phyloP scores from a whole-genome alignment of 2,797 vertebrate genomes.

The Cuculus canorus region DNA sequence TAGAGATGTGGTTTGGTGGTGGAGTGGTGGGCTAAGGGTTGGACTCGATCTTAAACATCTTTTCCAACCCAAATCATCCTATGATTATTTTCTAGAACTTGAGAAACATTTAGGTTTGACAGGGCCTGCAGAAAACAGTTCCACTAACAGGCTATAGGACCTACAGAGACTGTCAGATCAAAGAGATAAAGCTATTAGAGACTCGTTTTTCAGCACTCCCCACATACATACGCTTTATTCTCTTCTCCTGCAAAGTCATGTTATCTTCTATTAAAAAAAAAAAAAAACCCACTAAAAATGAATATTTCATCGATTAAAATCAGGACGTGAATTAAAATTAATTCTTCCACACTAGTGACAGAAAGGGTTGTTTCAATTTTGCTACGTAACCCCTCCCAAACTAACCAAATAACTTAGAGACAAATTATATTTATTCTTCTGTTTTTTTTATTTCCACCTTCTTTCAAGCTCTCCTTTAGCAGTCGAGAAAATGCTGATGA shows the following conservation, averaged over 20 bases:
- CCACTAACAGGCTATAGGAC: background rate
- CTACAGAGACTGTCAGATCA: background rate
- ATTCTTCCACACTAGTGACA: background rate
- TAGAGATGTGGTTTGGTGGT: too few relatives aligned
- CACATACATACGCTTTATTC: background rate
- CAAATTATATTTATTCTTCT: background rate
- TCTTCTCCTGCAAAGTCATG: background rate
- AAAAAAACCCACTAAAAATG: background rate
- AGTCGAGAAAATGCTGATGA: background rate
- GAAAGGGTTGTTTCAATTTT: background rate
- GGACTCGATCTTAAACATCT: too few relatives aligned
- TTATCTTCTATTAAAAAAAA: background rate
- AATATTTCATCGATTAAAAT: background rate
- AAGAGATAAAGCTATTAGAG: background rate
- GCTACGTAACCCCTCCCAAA: background rate
- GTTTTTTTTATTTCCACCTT: accelerated
- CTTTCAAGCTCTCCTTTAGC: background rate
- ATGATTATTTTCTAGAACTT: background rate
- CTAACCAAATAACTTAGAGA: background rate
- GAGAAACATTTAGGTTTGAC: background rate
- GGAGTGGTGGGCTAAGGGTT: too few relatives aligned
- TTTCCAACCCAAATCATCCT: too few relatives aligned
- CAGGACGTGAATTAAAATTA: background rate
- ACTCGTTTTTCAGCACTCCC: background rate
- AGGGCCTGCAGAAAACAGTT: background rate